These are phyloP conservation scores for Selenia dentaria DNA, from an alignment of 2,888 invertebrate genomes.

Conservation along the genomic window DNA sequence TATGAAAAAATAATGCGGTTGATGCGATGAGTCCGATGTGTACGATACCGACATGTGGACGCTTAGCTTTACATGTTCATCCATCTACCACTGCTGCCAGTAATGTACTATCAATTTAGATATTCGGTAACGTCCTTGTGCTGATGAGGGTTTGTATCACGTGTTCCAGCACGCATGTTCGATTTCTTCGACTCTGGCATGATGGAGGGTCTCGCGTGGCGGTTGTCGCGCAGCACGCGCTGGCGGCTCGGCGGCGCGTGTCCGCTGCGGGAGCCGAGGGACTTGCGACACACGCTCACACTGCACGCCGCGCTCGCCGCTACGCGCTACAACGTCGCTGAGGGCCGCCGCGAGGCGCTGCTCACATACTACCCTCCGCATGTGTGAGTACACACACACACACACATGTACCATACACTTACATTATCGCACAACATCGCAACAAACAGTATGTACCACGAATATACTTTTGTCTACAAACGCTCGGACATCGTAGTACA, in stretches of 20 bases:
- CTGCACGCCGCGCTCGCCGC: constrained; percentile 85
- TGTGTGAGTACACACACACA: constrained; percentile 87
- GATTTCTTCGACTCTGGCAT: constrained; percentile 97
- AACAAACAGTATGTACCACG: too few species aligned
- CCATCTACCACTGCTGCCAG: too few species aligned
- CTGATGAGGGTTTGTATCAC: neutral
- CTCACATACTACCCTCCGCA: constrained; percentile 93
- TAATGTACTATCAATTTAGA: too few species aligned
- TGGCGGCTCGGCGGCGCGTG: constrained; percentile 84
- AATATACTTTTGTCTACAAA: too few species aligned
- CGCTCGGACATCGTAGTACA: too few species aligned
- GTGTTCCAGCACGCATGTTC: constrained; percentile 92
- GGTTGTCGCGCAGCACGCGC: constrained; percentile 87
- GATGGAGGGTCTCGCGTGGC: constrained; percentile 96
- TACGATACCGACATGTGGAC: too few species aligned
- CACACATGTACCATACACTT: neutral
- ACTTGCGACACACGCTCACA: constrained; percentile 82
- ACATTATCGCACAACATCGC: too few species aligned
- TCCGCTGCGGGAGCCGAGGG: constrained; percentile 62
- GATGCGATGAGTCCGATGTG: too few species aligned
- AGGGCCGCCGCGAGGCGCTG: constrained; percentile 87
- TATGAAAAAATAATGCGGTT: too few species aligned
- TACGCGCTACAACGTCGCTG: constrained; percentile 74
- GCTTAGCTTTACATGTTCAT: too few species aligned
- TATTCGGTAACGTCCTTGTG: too few species aligned